Conservation (phyloP, 2,113 vertebrate species). For the Prochilodus magdalenae region DNA sequence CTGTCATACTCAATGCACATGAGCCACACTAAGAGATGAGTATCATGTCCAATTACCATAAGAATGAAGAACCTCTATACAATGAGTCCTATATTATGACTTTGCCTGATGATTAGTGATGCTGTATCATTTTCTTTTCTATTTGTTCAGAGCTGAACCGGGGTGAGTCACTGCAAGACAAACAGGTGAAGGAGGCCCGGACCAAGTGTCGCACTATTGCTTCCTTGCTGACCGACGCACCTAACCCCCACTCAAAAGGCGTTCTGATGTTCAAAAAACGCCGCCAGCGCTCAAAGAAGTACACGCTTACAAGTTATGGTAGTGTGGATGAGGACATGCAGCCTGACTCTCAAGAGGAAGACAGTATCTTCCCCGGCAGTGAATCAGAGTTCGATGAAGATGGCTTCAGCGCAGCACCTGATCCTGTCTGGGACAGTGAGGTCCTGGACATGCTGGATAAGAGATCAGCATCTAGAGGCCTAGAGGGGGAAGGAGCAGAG, state of each 20-base stretch:
- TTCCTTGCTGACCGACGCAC: slow-evolving; percentile 92
- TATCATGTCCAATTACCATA: not conserved
- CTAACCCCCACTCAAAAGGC: slow-evolving; percentile 97
- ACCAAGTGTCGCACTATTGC: slow-evolving; percentile 96
- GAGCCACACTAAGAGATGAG: too few species aligned
- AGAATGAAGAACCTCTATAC: not conserved
- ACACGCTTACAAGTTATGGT: slow-evolving; percentile 97
- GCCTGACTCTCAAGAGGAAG: slow-evolving; percentile 85
- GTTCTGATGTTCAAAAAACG: slow-evolving; percentile 99
- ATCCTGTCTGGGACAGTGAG: slow-evolving; percentile 92
- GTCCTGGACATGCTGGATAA: slow-evolving; percentile 88
- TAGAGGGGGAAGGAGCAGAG: slow-evolving; percentile 63
- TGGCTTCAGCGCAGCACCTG: slow-evolving; percentile 87
- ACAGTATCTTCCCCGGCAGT: slow-evolving; percentile 90
- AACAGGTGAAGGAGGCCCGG: slow-evolving; percentile 94
- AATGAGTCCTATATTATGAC: not conserved
- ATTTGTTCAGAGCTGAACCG: slow-evolving; percentile 87
- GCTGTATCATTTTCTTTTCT: slow-evolving; percentile 47
- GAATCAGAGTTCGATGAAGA: slow-evolving; percentile 98
- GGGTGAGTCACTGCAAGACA: slow-evolving; percentile 90
- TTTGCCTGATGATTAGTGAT: not conserved
- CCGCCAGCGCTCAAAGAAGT: slow-evolving; percentile 97
- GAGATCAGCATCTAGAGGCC: slow-evolving; percentile 74
- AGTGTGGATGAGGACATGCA: slow-evolving; percentile 88
- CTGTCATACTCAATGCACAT: not conserved